These are phyloP conservation scores for Tympanoctomys barrerae DNA, from an alignment of 2,797 vertebrate species.

Conservation along the genomic window DNA sequence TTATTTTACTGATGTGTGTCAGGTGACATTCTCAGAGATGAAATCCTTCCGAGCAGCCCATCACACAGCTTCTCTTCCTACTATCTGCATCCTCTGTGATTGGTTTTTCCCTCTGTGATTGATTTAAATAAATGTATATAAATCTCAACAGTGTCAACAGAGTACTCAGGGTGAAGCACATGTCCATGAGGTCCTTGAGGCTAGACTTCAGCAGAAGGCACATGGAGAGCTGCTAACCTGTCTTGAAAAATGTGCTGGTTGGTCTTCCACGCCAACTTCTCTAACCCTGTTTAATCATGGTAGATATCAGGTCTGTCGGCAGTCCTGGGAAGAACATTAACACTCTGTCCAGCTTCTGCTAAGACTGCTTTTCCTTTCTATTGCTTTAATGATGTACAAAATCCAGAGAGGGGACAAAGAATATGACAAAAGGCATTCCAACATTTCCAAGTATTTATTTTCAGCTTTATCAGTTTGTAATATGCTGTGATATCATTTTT, in stretches of 20 bases:
- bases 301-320: neutral
- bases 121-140: neutral
- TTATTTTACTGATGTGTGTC: neutral
- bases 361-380: neutral
- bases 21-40: neutral
- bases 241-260: neutral
- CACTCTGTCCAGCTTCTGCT: neutral
- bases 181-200: neutral
- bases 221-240: neutral
- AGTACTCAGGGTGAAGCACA: neutral
- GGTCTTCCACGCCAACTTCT: neutral
- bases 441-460: neutral
- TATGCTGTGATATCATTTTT: neutral
- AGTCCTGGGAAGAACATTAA: neutral
- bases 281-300: neutral
- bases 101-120: neutral
- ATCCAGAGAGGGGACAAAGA: constrained; percentile 2
- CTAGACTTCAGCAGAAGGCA: neutral
- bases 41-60: neutral
- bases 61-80: neutral
- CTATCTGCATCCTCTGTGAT: neutral
- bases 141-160: neutral
- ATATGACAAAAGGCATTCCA: neutral
- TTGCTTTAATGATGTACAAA: constrained; percentile 33
- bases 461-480: neutral